Percentiles rank a stretch among this genome's conserved stretches.
Conservation (phyloP, 1,140 invertebrate genomes). For the Acromyrmex heyeri region DNA sequence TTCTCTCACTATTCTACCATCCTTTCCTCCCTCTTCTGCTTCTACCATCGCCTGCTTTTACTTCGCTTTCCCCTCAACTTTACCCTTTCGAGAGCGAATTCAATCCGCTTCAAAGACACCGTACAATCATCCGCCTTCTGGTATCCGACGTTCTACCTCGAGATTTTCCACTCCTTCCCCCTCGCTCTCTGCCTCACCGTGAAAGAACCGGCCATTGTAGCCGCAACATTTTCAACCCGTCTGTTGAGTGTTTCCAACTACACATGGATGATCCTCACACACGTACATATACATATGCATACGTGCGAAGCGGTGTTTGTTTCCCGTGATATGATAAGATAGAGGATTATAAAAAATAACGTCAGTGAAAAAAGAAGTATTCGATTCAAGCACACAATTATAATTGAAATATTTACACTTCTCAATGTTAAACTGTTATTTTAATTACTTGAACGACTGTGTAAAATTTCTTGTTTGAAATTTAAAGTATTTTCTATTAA, state of each 20-base stretch:
- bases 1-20: constrained; percentile 47
- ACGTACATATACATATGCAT: neutral
- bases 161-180: constrained; percentile 62
- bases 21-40: constrained; percentile 5
- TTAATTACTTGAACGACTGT: neutral
- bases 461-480: neutral
- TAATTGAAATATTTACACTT: neutral
- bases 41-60: constrained; percentile 25
- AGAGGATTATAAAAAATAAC: neutral
- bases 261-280: neutral
- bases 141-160: constrained; percentile 71
- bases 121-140: constrained; percentile 72
- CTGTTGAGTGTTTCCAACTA: constrained; percentile 22
- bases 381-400: neutral
- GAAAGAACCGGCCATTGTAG: constrained; percentile 49
- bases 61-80: constrained; percentile 47
- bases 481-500: neutral
- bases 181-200: neutral
- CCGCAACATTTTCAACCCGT: constrained; percentile 40
- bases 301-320: neutral
- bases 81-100: constrained; percentile 71
- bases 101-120: constrained; percentile 75
- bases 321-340: neutral
- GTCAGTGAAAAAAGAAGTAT: neutral
- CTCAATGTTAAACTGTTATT: neutral